Evolutionary conservation across 2,888 invertebrate genomes (phyloP).

Genomic region (Lasioglossum zephyrum): DNA sequence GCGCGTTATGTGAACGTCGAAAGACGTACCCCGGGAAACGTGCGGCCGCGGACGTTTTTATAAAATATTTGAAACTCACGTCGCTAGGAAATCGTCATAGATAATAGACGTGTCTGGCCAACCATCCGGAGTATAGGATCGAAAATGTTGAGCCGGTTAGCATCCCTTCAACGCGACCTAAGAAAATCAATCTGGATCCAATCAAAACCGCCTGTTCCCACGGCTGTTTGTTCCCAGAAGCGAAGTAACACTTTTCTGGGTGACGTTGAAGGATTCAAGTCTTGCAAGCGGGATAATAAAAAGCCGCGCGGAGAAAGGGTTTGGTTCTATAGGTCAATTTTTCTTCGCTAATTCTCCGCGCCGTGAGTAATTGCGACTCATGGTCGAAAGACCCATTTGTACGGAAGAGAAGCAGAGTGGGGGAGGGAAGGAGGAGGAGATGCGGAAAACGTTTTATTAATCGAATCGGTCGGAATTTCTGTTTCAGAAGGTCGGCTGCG

Average conservation of each 20-base stretch:
- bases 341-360: slow-evolving; percentile 32
- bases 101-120: not conserved
- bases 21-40: not conserved
- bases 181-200: not conserved
- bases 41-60: not conserved
- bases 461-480: slow-evolving; percentile 50
- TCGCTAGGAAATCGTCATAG: not conserved
- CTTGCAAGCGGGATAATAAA: not conserved
- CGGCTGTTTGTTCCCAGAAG: not conserved
- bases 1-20: not conserved
- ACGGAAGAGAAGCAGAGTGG: not conserved
- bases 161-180: no score
- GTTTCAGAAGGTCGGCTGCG: slow-evolving; percentile 95
- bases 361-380: slow-evolving; percentile 38
- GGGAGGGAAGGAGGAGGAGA: not conserved
- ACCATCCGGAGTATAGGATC: not conserved
- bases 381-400: slow-evolving; percentile 12
- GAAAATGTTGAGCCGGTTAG: not conserved
- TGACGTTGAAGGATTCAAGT: slow-evolving; percentile 6
- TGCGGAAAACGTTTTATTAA: slow-evolving; percentile 46
- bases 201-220: not conserved
- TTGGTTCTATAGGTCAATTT: slow-evolving; percentile 35
- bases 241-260: slow-evolving; percentile 1
- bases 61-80: not conserved
- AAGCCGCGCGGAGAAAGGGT: not conserved